Percentiles rank a stretch among this genome's conserved stretches.
Evolutionary conservation across 2,113 vertebrate genomes (phyloP).

Genomic region (Petrocephalus zakoni): DNA sequence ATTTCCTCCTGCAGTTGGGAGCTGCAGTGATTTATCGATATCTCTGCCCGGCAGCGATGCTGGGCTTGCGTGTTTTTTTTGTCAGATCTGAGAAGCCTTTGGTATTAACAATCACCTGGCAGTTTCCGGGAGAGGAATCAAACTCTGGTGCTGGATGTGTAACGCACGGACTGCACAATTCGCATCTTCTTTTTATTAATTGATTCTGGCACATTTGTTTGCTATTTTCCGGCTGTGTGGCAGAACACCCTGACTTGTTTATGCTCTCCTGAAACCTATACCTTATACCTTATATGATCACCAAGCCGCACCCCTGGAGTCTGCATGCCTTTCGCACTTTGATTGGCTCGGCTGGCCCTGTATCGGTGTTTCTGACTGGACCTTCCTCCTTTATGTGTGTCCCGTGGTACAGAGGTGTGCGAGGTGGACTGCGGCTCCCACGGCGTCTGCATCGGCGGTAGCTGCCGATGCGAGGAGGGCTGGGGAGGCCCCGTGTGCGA

Average conservation of each 20-base stretch:
- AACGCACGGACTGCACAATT: neutral
- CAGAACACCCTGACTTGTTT: neutral
- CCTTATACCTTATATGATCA: neutral
- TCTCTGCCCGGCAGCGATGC: neutral
- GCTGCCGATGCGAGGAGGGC: conserved; percentile 90
- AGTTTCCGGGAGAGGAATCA: neutral
- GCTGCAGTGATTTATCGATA: conserved; percentile 7
- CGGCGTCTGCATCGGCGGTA: conserved; percentile 80
- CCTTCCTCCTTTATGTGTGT: neutral
- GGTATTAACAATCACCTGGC: neutral
- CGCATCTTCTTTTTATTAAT: neutral
- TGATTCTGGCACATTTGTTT: neutral
- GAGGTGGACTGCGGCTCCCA: conserved; percentile 79
- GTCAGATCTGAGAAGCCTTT: neutral
- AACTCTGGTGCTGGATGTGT: neutral
- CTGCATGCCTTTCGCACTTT: neutral
- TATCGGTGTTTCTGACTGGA: neutral
- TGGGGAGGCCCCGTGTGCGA: conserved; percentile 84
- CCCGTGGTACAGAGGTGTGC: conserved; percentile 72
- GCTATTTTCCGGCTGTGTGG: neutral
- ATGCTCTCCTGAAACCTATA: no score
- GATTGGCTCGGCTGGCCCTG: neutral
- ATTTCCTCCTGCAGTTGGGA: conserved; percentile 8
- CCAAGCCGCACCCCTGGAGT: neutral
- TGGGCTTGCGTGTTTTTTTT: neutral